These are phyloP conservation scores for Anorthoa munda DNA, from an alignment of 2,888 invertebrate species.

Conservation along the genomic window DNA sequence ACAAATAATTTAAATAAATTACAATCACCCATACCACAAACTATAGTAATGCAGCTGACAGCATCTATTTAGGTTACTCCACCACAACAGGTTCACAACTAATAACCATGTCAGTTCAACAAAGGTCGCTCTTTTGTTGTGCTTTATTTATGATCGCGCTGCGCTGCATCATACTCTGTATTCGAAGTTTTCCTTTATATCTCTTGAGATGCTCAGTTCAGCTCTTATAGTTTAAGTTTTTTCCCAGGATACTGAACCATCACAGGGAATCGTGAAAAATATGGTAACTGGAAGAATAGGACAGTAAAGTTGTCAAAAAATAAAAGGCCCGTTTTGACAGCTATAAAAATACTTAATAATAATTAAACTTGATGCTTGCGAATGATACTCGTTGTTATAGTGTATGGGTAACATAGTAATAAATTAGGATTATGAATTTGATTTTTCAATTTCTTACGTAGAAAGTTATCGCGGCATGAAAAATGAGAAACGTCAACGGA, in stretches of 20 bases:
- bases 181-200: slow-evolving; percentile 3
- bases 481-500: too few species aligned
- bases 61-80: not conserved
- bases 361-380: too few species aligned
- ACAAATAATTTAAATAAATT: not conserved
- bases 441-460: too few species aligned
- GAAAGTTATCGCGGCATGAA: too few species aligned
- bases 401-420: too few species aligned
- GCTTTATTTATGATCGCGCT: not conserved
- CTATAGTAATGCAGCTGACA: not conserved
- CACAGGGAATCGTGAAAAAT: not conserved
- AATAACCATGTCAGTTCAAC: not conserved
- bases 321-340: too few species aligned
- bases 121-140: not conserved
- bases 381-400: too few species aligned
- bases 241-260: not conserved
- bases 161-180: not conserved
- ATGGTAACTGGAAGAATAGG: not conserved
- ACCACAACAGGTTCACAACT: not conserved
- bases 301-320: too few species aligned
- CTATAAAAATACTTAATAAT: too few species aligned
- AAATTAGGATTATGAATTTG: too few species aligned
- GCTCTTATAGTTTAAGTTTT: not conserved
- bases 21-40: not conserved
- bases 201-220: slow-evolving; percentile 3